Conservation (phyloP, 2,888 invertebrate genomes). For the Agriopis leucophaearia region DNA sequence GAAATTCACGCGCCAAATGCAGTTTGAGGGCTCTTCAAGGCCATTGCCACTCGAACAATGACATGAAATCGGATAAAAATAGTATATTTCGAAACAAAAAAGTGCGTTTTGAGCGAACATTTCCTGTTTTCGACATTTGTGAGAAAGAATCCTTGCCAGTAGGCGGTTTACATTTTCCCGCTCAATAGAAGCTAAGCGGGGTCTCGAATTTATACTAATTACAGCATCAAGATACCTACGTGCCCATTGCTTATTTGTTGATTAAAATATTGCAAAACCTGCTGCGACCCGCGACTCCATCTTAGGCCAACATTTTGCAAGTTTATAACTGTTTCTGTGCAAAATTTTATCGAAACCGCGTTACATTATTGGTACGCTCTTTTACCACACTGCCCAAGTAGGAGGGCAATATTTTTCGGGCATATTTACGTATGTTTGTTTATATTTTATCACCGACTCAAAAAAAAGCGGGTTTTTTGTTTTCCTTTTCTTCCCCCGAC, state of each 20-base stretch:
- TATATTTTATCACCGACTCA: too few species aligned
- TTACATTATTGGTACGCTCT: too few species aligned
- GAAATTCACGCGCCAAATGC: slow-evolving; percentile 15
- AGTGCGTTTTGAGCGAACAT: slow-evolving; percentile 2
- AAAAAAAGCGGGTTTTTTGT: too few species aligned
- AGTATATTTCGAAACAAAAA: slow-evolving; percentile 9
- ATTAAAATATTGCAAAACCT: background rate
- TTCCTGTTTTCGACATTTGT: slow-evolving; percentile 8
- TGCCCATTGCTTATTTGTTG: slow-evolving; percentile 1
- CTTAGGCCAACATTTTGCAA: background rate
- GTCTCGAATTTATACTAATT: slow-evolving; percentile 2
- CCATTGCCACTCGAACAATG: slow-evolving; percentile 20
- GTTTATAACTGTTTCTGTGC: background rate
- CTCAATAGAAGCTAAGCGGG: slow-evolving; percentile 19
- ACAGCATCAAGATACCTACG: slow-evolving; percentile 2
- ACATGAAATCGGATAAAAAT: slow-evolving; percentile 10
- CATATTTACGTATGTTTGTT: too few species aligned
- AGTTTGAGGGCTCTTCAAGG: slow-evolving; percentile 22
- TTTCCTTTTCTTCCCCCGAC: too few species aligned
- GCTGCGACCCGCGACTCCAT: background rate
- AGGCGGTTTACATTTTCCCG: slow-evolving; percentile 11
- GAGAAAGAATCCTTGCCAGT: slow-evolving; percentile 4
- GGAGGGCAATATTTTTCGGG: too few species aligned
- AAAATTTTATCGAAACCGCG: background rate
- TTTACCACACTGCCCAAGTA: too few species aligned